Conservation (phyloP, 2,113 vertebrate genomes). For the Pelodiscus sinensis region DNA sequence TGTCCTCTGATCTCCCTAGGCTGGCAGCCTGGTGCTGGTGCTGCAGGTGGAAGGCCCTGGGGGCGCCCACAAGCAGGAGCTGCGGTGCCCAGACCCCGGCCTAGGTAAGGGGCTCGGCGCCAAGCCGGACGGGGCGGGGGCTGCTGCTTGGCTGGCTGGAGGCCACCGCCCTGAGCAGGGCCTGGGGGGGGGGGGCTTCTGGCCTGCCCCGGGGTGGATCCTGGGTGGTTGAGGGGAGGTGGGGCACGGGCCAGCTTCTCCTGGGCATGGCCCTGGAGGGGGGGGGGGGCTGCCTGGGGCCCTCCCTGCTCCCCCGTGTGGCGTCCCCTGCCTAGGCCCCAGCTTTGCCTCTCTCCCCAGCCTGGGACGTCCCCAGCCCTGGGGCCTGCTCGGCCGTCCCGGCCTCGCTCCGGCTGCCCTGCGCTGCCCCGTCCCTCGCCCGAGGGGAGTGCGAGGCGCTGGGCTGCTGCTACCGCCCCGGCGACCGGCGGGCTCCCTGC, state of each 20-base stretch:
- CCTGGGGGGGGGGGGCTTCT: too few relatives aligned
- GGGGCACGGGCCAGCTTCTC: too few relatives aligned
- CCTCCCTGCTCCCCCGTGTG: background rate
- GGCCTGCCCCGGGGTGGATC: too few relatives aligned
- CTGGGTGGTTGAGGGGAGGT: background rate
- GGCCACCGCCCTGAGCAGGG: background rate
- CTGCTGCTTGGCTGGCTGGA: too few relatives aligned
- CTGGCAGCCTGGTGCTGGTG: background rate
- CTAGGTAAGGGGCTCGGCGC: background rate
- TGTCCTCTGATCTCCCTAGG: background rate
- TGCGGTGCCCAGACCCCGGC: background rate
- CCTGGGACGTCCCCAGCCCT: background rate
- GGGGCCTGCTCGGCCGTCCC: background rate
- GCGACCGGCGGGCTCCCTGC: background rate
- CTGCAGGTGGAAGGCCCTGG: background rate
- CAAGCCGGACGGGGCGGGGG: background rate
- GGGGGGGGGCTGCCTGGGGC: too few relatives aligned
- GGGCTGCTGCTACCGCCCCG: conserved; percentile 8
- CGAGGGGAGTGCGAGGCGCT: background rate
- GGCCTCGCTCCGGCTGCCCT: background rate
- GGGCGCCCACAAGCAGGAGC: background rate
- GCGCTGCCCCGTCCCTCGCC: background rate
- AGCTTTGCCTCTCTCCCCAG: background rate
- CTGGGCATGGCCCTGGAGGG: too few relatives aligned
- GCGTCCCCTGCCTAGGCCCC: background rate